Conservation (phyloP, 2,113 vertebrate species). For the Crotophaga sulcirostris region DNA sequence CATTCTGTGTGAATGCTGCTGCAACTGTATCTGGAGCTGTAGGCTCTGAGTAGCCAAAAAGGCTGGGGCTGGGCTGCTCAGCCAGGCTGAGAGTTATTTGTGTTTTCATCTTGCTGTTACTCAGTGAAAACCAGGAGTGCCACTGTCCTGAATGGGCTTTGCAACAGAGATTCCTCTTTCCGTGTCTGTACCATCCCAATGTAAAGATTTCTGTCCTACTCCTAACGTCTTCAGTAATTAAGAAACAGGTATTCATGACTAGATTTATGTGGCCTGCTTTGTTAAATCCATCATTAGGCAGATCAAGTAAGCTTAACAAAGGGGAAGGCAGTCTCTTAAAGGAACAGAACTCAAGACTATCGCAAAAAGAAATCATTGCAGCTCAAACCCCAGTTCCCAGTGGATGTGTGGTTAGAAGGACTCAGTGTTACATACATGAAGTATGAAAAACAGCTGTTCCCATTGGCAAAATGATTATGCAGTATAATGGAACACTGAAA, state of each 20-base stretch:
- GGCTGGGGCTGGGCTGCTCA: neutral
- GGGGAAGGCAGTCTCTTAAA: constrained; percentile 27
- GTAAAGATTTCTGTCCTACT: neutral
- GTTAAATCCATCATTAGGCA: constrained; percentile 55
- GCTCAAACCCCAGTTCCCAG: neutral
- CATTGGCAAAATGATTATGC: neutral
- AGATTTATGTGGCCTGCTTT: neutral
- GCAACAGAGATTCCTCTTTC: neutral
- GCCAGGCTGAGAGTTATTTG: neutral
- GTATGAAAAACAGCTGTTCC: neutral
- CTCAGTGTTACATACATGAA: neutral
- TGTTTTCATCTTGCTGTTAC: neutral
- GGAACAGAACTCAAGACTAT: neutral
- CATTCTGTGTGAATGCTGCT: neutral
- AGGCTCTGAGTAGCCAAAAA: neutral
- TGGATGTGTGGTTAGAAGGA: neutral
- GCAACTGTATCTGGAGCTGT: neutral
- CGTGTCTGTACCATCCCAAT: neutral
- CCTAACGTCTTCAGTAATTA: neutral
- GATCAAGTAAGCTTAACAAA: constrained; percentile 43
- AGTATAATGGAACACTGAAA: neutral
- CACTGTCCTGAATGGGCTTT: neutral
- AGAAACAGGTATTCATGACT: neutral
- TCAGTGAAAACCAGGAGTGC: neutral
- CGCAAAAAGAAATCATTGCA: neutral